These are phyloP conservation scores for Ametastegia equiseti DNA, from an alignment of 2,888 invertebrate genomes.

Conservation along the genomic window DNA sequence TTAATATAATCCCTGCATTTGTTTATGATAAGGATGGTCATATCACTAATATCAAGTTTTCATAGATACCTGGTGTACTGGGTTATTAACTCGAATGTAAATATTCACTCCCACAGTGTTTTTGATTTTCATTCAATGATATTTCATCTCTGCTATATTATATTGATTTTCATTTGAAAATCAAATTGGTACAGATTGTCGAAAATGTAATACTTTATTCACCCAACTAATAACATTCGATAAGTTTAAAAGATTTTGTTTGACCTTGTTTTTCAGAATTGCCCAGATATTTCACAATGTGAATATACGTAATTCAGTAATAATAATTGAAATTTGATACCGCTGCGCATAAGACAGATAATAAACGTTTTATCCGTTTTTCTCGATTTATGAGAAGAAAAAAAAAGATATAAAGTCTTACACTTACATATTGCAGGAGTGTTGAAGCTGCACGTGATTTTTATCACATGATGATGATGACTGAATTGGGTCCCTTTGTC, in stretches of 20 bases:
- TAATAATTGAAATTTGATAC: no score
- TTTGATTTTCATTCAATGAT: neutral
- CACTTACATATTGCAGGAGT: no score
- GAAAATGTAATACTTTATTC: no score
- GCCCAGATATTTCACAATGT: no score
- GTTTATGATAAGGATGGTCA: neutral
- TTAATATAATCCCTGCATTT: neutral
- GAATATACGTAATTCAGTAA: no score
- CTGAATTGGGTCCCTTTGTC: neutral
- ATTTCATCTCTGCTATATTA: neutral
- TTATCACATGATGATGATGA: constrained; percentile 30
- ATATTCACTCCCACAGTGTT: neutral
- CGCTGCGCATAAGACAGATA: no score
- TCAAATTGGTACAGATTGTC: no score
- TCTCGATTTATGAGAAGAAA: neutral
- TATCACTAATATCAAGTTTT: neutral
- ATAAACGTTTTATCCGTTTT: neutral
- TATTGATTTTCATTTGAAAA: no score
- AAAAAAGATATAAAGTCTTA: neutral
- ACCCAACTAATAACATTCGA: no score
- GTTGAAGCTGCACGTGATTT: neutral
- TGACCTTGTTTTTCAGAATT: no score
- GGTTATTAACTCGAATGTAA: neutral
- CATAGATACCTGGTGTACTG: neutral
- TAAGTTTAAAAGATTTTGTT: no score